Base-by-base conservation (phyloP, 2,888 invertebrate species). In the Chymomyza procnemis region DNA sequence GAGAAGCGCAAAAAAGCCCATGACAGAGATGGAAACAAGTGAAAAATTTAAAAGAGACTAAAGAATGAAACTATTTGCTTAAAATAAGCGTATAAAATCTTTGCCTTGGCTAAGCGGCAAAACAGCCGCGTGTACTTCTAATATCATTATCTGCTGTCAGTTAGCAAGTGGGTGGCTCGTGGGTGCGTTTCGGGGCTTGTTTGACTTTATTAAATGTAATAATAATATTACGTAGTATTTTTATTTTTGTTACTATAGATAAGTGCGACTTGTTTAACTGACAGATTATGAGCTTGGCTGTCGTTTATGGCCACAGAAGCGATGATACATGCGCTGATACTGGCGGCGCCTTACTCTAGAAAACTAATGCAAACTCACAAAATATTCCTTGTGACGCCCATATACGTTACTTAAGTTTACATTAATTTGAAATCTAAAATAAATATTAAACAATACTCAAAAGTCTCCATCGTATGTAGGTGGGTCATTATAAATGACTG, bases 1-100 rank as follows among this genome's bases (percentile, higher is more conserved):
- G n/a, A n/a, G n/a, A n/a, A n/a, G n/a, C n/a, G n/a, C n/a, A n/a
- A n/a, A n/a, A n/a, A n/a, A n/a, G n/a, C n/a, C n/a, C n/a, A n/a
- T n/a, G n/a, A n/a, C n/a, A n/a, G n/a, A n/a, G n/a, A n/a, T 73
- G 5, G 5, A 14, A 48, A 48, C 48, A 47, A 47, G 2, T n/a
- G 16, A 22, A 22, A 22, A 22, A 22, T 22, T 22, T 22, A 22
- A 22, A 22, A 22, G n/a, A n/a, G n/a, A n/a, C n/a, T n/a, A n/a
- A n/a, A n/a, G n/a, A n/a, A n/a, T n/a, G n/a, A n/a, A n/a, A n/a
- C n/a, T n/a, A n/a, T n/a, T n/a, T 22, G 4, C 4, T 22, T 22
- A 2, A 22, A 22, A 26, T 26, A 41, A 41, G 34, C 12, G 34
- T 41, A 41, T 41, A 41, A 3, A 41, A 41, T 41, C 12, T 9